Conservation (phyloP, 2,113 vertebrate species). For the Aythya baeri region DNA sequence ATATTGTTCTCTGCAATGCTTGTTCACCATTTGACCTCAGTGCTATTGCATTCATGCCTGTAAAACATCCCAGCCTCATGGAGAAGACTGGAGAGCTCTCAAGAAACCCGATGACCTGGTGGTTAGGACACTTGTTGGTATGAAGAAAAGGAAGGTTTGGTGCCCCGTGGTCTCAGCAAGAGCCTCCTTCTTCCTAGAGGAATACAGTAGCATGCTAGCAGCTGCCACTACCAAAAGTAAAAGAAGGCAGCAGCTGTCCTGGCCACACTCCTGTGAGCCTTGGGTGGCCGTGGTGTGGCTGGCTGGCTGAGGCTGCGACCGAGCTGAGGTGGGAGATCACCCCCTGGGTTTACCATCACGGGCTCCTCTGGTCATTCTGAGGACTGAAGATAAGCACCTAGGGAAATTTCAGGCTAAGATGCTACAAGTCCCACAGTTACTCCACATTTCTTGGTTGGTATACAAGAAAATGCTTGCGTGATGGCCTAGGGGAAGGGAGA, state of each 20-base stretch:
- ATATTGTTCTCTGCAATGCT: background rate
- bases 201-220: background rate
- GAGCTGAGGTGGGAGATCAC: background rate
- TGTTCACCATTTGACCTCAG: background rate
- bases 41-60: background rate
- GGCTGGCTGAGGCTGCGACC: background rate
- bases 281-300: background rate
- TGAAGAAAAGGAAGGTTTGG: background rate
- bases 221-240: background rate
- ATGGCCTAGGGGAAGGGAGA: background rate
- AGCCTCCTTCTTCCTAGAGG: background rate
- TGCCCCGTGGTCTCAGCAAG: background rate
- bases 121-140: background rate
- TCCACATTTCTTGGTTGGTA: background rate
- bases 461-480: background rate
- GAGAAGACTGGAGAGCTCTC: background rate
- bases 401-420: background rate
- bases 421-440: background rate
- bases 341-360: background rate
- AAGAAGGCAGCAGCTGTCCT: background rate
- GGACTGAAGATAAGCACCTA: background rate
- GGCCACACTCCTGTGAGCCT: background rate
- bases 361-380: background rate
- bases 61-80: background rate
- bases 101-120: background rate